Percentiles rank a stretch among this genome's conserved stretches.
These are phyloP conservation scores for Choristoneura rosaceana DNA, from an alignment of 2,888 invertebrate genomes.

Conservation along the genomic window DNA sequence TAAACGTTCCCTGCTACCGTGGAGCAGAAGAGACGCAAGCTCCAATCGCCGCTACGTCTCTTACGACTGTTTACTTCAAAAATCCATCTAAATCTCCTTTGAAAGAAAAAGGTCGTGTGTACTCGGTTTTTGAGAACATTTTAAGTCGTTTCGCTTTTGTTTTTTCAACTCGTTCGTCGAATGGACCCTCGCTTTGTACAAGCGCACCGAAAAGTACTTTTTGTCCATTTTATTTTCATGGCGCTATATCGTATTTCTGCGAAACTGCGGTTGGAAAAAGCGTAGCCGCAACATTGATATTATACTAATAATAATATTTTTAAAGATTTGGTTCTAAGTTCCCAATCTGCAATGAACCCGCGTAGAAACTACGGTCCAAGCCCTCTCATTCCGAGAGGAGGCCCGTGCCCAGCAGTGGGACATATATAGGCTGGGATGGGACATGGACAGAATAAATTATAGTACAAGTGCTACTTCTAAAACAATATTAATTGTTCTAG, in stretches of 20 bases:
- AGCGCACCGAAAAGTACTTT: conserved; percentile 71
- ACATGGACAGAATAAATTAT: too few species aligned
- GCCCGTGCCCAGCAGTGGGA: too few species aligned
- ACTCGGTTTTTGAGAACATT: conserved; percentile 53
- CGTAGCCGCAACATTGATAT: conserved; percentile 8
- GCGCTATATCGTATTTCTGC: conserved; percentile 31
- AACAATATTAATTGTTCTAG: too few species aligned
- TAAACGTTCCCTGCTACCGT: conserved; percentile 55
- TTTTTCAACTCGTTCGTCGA: conserved; percentile 72
- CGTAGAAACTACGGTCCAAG: too few species aligned
- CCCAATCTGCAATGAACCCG: too few species aligned
- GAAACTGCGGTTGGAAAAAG: conserved; percentile 10
- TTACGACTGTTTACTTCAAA: conserved; percentile 57
- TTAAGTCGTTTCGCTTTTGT: conserved; percentile 65
- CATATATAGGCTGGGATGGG: too few species aligned
- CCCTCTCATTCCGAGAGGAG: too few species aligned
- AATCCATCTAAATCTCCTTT: conserved; percentile 57
- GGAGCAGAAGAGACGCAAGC: conserved; percentile 60
- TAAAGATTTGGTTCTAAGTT: not conserved
- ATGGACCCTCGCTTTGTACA: conserved; percentile 78
- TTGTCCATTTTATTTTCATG: conserved; percentile 46
- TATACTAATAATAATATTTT: not conserved
- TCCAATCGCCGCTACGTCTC: conserved; percentile 52
- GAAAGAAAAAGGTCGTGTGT: conserved; percentile 57
- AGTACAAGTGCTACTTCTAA: too few species aligned